Conservation (phyloP, 1,140 invertebrate species). For the Stratiolaelaps scimitus region DNA sequence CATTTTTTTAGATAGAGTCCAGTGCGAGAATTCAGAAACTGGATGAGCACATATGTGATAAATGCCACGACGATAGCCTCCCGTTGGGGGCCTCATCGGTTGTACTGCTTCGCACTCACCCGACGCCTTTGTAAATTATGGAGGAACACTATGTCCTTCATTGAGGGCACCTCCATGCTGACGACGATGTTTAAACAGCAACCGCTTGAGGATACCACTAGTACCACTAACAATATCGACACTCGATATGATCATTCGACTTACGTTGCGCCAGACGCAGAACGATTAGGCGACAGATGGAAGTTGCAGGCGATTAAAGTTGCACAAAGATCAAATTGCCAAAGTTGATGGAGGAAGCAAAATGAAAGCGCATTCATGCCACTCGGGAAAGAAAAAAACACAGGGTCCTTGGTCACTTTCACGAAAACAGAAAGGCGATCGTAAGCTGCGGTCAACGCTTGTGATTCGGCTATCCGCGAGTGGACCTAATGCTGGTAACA, state of each 20-base stretch:
- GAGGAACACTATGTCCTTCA: conserved; percentile 21
- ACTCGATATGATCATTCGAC: conserved; percentile 4
- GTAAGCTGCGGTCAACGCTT: too few species aligned
- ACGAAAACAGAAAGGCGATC: too few species aligned
- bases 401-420: too few species aligned
- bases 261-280: not conserved
- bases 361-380: not conserved
- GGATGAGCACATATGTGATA: too few species aligned
- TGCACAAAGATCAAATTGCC: not conserved
- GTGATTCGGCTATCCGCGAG: too few species aligned
- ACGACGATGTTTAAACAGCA: not conserved
- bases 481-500: too few species aligned
- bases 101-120: not conserved
- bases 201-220: not conserved
- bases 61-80: too few species aligned
- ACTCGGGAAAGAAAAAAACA: too few species aligned
- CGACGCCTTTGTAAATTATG: conserved; percentile 7
- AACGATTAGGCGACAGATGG: not conserved
- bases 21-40: too few species aligned
- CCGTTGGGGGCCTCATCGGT: too few species aligned
- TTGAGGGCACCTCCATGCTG: conserved; percentile 12
- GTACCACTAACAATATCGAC: not conserved
- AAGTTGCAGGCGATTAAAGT: not conserved
- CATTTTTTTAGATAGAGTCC: too few species aligned
- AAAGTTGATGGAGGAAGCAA: not conserved